These are phyloP conservation scores for Regulus satrapa DNA, from an alignment of 2,113 vertebrate species.

Conservation along the genomic window DNA sequence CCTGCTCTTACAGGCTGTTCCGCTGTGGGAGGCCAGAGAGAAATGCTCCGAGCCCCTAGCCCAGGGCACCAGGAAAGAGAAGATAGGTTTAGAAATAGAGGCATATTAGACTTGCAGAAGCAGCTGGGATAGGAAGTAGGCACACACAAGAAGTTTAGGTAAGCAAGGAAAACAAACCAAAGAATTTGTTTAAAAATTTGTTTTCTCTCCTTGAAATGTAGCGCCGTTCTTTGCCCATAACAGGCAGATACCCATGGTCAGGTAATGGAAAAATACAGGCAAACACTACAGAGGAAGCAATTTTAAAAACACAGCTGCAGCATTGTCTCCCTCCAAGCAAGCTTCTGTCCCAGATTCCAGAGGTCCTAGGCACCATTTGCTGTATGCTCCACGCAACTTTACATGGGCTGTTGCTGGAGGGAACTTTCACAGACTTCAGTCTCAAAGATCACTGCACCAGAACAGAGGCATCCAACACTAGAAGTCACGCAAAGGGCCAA, in stretches of 20 bases:
- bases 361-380: background rate
- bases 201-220: background rate
- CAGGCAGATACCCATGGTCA: background rate
- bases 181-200: background rate
- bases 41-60: background rate
- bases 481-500: background rate
- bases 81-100: background rate
- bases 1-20: background rate
- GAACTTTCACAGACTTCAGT: background rate
- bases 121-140: background rate
- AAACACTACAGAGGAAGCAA: background rate
- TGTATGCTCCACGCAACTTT: background rate
- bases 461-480: background rate
- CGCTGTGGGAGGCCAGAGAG: background rate
- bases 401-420: background rate
- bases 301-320: background rate
- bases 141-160: rapidly evolving
- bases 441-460: background rate
- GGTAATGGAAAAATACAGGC: background rate
- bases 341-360: background rate
- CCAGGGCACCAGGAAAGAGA: background rate
- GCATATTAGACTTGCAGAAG: background rate
- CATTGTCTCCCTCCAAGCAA: background rate
- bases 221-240: background rate
- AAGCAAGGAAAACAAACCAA: background rate